phyloP scores from a whole-genome alignment of 2,113 vertebrate genomes.

The Neolamprologus falcicula region DNA sequence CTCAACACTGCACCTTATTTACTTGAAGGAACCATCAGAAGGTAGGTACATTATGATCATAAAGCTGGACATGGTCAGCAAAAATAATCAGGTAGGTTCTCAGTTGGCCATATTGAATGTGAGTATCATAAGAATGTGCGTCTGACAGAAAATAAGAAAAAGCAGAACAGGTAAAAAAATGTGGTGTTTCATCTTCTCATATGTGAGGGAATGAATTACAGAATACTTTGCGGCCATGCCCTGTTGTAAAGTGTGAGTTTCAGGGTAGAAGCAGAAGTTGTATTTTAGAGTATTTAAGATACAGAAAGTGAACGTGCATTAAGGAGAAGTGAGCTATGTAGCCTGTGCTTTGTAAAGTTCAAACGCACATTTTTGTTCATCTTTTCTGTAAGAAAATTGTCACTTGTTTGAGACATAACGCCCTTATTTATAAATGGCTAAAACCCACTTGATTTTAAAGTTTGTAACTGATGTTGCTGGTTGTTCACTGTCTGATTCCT shows the following conservation, averaged over 20 bases:
- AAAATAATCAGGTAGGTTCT: background rate
- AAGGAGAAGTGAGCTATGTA: background rate
- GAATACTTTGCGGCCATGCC: fast-evolving
- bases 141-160: background rate
- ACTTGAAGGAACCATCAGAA: background rate
- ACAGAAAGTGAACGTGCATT: fast-evolving
- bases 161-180: fast-evolving
- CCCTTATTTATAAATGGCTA: background rate
- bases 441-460: fast-evolving
- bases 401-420: background rate
- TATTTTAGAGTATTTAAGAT: background rate
- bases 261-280: background rate
- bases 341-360: background rate
- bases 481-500: background rate
- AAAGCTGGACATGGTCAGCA: background rate
- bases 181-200: fast-evolving
- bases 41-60: background rate
- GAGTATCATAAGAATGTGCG: fast-evolving
- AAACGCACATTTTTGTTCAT: background rate
- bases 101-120: background rate
- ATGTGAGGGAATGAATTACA: background rate
- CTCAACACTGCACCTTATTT: fast-evolving
- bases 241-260: fast-evolving
- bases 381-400: background rate
- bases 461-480: background rate